Evolutionary conservation across 1,140 invertebrate species (phyloP).

Genomic region (Drosophila nikananu): DNA sequence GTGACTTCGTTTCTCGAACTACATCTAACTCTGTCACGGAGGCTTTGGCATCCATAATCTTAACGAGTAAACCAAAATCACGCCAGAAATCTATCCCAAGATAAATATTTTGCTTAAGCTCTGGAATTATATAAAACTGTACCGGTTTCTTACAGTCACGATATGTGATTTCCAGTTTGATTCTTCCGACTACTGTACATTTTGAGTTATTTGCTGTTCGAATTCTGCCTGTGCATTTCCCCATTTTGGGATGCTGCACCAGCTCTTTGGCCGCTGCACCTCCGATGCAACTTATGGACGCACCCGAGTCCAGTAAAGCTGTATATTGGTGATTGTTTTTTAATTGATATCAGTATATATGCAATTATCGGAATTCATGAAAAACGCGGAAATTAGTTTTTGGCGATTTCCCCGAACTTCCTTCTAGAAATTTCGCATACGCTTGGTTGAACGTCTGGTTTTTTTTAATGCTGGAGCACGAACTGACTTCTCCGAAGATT

Average conservation of each 20-base stretch:
- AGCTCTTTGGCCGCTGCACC: background rate
- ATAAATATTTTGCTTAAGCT: background rate
- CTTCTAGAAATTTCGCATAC: background rate
- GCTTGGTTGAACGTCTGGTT: background rate
- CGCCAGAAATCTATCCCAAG: background rate
- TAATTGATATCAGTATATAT: background rate
- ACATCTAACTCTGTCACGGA: background rate
- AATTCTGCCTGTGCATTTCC: background rate
- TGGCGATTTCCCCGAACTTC: too few species aligned
- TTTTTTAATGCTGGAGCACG: background rate
- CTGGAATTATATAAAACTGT: background rate
- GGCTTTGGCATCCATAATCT: too few species aligned
- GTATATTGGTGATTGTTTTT: background rate
- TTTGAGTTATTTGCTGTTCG: background rate
- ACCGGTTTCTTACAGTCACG: background rate
- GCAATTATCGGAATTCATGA: background rate
- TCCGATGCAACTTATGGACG: background rate
- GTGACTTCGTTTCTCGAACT: background rate
- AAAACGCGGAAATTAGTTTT: background rate
- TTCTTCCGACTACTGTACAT: background rate
- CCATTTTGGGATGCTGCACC: background rate
- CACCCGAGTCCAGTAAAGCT: background rate
- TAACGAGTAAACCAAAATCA: background rate
- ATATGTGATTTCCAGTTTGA: background rate
- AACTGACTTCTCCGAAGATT: background rate